phyloP scores from a whole-genome alignment of 2,797 vertebrate genomes.

The Parauchenoglanis punctatus region DNA sequence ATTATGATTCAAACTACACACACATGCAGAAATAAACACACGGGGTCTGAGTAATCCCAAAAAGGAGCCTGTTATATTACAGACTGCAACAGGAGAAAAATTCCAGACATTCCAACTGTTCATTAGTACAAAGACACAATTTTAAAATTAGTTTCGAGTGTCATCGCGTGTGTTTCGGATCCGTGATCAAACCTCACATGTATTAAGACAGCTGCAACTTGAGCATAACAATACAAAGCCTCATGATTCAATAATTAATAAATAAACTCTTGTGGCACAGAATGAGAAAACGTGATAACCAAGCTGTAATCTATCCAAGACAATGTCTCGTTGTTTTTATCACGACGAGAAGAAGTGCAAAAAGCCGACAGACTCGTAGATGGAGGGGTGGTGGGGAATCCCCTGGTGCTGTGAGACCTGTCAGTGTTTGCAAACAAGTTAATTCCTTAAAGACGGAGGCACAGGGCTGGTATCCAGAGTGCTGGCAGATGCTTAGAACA shows the following conservation, averaged over 20 bases:
- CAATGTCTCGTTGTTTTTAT: conserved; percentile 46
- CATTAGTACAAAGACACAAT: conserved; percentile 40
- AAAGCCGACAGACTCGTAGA: conserved; percentile 39
- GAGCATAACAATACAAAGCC: background rate
- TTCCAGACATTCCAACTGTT: conserved; percentile 45
- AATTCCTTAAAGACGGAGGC: conserved; percentile 40
- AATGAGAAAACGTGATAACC: conserved; percentile 39
- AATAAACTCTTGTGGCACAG: conserved; percentile 31
- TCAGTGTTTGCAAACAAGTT: conserved; percentile 58
- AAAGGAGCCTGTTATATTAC: conserved; percentile 52
- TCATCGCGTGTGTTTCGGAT: conserved; percentile 21
- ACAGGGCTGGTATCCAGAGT: background rate
- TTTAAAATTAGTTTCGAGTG: conserved; percentile 42
- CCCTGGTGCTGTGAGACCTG: conserved; percentile 37
- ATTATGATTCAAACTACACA: conserved; percentile 50
- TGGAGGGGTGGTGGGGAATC: conserved; percentile 41
- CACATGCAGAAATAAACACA: conserved; percentile 46
- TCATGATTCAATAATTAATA: background rate
- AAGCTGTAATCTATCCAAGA: conserved; percentile 20
- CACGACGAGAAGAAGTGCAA: conserved; percentile 32
- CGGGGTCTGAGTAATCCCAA: conserved; percentile 47
- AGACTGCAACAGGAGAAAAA: conserved; percentile 49
- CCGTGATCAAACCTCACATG: conserved; percentile 15
- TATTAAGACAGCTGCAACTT: conserved; percentile 26
- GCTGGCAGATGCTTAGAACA: background rate